phyloP scores from a whole-genome alignment of 2,888 invertebrate genomes.

The Acrobasis repandana region DNA sequence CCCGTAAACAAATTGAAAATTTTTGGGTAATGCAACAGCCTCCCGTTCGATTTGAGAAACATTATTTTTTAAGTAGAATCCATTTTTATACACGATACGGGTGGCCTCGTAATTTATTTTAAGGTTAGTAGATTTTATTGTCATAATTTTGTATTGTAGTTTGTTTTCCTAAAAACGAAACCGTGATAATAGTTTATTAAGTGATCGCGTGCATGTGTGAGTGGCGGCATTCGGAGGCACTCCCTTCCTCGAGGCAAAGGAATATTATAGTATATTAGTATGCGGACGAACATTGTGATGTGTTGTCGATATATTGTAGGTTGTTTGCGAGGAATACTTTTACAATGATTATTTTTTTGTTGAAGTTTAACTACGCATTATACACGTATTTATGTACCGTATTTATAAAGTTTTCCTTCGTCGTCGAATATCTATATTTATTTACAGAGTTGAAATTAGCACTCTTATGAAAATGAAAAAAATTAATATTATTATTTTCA shows the following conservation, averaged over 20 bases:
- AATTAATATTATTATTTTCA: not conserved
- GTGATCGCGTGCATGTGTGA: constrained; percentile 66
- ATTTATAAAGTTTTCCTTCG: constrained; percentile 20
- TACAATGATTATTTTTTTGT: constrained; percentile 54
- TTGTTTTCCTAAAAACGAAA: constrained; percentile 70
- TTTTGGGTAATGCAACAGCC: constrained; percentile 45
- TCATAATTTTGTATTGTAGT: constrained; percentile 70
- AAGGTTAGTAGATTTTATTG: constrained; percentile 78
- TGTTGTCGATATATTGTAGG: constrained; percentile 64
- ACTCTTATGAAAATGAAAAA: constrained; percentile 1
- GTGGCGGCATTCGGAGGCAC: constrained; percentile 75
- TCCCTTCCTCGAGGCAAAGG: constrained; percentile 71
- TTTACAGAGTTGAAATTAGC: constrained; percentile 5
- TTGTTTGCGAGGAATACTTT: constrained; percentile 44
- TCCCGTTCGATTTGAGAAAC: constrained; percentile 53
- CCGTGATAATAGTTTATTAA: constrained; percentile 83
- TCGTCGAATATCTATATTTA: constrained; percentile 14
- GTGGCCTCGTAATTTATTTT: constrained; percentile 75
- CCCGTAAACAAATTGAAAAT: constrained; percentile 47
- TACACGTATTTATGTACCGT: constrained; percentile 20
- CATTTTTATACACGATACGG: constrained; percentile 66
- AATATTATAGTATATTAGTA: constrained; percentile 54
- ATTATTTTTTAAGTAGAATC: constrained; percentile 71
- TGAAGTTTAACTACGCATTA: constrained; percentile 52
- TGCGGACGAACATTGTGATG: constrained; percentile 65